Percentiles rank a stretch among this genome's conserved stretches.
Conservation (phyloP, 2,113 vertebrate genomes). For the Dissostichus mawsoni region DNA sequence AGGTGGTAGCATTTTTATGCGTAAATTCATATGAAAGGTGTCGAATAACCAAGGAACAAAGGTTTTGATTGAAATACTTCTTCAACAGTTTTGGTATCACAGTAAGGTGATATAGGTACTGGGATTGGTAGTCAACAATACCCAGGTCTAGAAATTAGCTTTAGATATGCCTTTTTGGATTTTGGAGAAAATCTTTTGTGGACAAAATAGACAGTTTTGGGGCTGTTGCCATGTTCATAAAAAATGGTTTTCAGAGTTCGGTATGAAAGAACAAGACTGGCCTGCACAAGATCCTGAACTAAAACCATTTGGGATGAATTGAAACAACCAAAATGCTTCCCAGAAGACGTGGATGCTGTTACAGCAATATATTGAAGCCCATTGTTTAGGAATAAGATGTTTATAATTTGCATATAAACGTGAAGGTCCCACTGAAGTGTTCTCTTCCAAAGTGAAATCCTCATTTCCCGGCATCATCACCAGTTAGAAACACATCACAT, state of each 20-base stretch:
- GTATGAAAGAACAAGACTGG: not conserved
- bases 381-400: not conserved
- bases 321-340: not conserved
- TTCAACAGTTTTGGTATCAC: too few species aligned
- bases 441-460: not conserved
- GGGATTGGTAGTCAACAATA: too few species aligned
- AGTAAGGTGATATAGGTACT: too few species aligned
- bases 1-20: too few species aligned
- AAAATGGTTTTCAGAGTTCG: not conserved
- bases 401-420: not conserved
- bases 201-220: not conserved
- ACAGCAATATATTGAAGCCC: not conserved
- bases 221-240: not conserved
- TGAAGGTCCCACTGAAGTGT: not conserved
- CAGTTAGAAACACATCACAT: constrained; percentile 4
- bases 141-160: too few species aligned
- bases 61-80: too few species aligned
- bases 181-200: not conserved
- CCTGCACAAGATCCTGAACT: not conserved
- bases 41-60: too few species aligned
- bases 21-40: too few species aligned
- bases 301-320: not conserved
- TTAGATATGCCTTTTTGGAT: not conserved
- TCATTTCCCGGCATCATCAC: constrained; percentile 14
- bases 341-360: too few species aligned